Base-by-base conservation (phyloP, 2,797 vertebrate species). In the Falco novaeseelandiae region DNA sequence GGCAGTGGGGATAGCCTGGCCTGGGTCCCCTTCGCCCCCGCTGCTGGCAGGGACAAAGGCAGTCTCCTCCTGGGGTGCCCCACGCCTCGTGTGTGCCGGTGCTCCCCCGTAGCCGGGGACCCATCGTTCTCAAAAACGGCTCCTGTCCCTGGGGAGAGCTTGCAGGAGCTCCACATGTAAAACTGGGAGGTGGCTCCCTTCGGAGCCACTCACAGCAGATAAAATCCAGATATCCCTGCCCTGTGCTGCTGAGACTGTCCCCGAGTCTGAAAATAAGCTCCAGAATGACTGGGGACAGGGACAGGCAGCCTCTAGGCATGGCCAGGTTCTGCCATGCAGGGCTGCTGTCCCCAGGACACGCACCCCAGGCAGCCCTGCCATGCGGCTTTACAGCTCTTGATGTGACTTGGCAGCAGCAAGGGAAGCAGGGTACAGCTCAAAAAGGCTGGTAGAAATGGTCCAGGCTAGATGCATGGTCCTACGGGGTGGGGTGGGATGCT, bases 291-390 rank as follows among this genome's bases (percentile, higher is more conserved):
- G 3, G 78, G 59, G 58, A 94, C 57, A 72, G 71, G 85, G 78
- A 78, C 49, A 77, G 57, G 72, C 61, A 93, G 38, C 71, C 52
- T n/a, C 21, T 0, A 0, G 87, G 55, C 51, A 87, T 2, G 6
- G 52, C 63, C 51, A 62, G 87, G 26, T 63, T 83, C 54, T 66
- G 74, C 63, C 44, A 42, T 0, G 5, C 55, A 74, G 52, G 67
- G 66, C 73, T 65, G 70, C 49, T 38, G n/a, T 72, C 71, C 78
- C 71, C 3, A 0, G 38, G 70, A 71, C 57, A 14, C 2, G 4
- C 83, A 55, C 9, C 46, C 22, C 3, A 2, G 21, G n/a, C 4
- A 10, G 22, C 46, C 59, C 26, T 0, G 7, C 46, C 0, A 0
- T 25, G 36, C 1, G 15, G 19, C 63, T 87, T 76, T 30, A 10